Evolutionary conservation across 2,113 vertebrate species (phyloP), one percentile per base, ranked within the genome.

Genomic region (Oncorhynchus clarkii): DNA sequence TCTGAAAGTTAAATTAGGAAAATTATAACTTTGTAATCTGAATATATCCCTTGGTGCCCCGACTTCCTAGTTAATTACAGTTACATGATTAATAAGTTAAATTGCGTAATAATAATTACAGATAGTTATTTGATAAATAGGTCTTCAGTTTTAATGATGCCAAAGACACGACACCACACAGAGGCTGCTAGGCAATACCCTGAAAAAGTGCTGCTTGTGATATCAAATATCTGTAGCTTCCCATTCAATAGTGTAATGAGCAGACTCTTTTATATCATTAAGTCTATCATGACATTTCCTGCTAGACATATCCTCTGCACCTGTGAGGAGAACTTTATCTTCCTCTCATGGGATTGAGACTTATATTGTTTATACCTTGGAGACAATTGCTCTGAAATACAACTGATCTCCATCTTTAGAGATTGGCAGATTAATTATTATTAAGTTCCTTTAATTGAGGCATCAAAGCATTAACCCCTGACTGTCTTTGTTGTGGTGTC

Each of bases 351-450:
- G 6, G 54, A 73, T 59, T 2, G 57, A 34, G 70, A 16, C 51
- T 27, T 54, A 20, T 60, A 22, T 60, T n/a, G n/a, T 60, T 22
- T 14, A 20, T 60, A 22, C 59, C 59, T 60, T 60, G 59, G 59
- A 9, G n/a, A 20, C 59, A 20, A 62, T 62, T 22, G 59, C 67
- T 45, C 69, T 70, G n/a, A 70, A 76, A 76, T n/a, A 69, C 24
- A 67, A 16, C 14, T 3, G 16, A 31, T 31, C 27, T 20, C 29
- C 8, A 34, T 39, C 31, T 68, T 39, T 16, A 68, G 31, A 31
- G 2, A 2, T 18, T 68, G 49, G 26, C 54, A 31, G n/a, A 76
- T n/a, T 62, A 8, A 31, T 4, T 34, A 34, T 34, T 34, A 34
- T 34, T 34, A 34, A 39, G 13, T 54, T 24, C 12, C 27, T 57